Evolutionary conservation across 1,140 invertebrate species (phyloP).

Genomic region (Cheumatopsyche charites): DNA sequence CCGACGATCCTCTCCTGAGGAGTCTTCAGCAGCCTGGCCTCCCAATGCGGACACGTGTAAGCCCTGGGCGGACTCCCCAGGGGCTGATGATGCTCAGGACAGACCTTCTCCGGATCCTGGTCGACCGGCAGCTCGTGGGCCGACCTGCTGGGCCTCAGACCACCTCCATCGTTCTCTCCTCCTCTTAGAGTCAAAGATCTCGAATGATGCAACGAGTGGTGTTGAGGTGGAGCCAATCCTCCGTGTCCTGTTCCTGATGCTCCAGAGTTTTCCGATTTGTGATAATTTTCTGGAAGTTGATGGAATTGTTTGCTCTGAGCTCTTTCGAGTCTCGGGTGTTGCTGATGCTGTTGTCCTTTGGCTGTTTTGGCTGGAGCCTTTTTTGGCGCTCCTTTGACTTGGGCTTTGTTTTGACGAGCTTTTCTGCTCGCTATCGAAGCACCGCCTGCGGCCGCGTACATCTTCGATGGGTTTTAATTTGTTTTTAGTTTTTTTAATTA

Average conservation of each 20-base stretch:
- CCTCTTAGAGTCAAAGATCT: conserved; percentile 41
- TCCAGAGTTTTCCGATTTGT: conserved; percentile 29
- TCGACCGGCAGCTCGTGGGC: conserved; percentile 40
- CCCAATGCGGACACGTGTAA: conserved; percentile 62
- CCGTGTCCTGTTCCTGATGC: neutral
- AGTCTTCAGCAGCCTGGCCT: conserved; percentile 54
- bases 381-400: conserved; percentile 55
- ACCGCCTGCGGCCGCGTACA: conserved; percentile 78
- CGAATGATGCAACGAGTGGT: conserved; percentile 40
- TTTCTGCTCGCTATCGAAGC: conserved; percentile 74
- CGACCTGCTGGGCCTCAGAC: conserved; percentile 41
- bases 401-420: conserved; percentile 62
- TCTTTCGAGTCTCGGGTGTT: conserved; percentile 47
- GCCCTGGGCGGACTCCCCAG: conserved; percentile 56
- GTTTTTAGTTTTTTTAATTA: neutral
- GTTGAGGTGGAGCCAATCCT: conserved; percentile 25
- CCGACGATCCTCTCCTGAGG: conserved; percentile 43
- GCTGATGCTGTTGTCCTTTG: conserved; percentile 50
- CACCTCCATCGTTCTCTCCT: conserved; percentile 32
- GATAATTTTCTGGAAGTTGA: conserved; percentile 59
- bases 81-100: conserved; percentile 53
- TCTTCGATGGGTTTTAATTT: conserved; percentile 51
- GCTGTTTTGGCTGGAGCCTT: conserved; percentile 32
- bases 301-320: conserved; percentile 62
- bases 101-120: conserved; percentile 42